Conservation (phyloP, 2,113 vertebrate genomes). For the Ceuthmochares aereus region DNA sequence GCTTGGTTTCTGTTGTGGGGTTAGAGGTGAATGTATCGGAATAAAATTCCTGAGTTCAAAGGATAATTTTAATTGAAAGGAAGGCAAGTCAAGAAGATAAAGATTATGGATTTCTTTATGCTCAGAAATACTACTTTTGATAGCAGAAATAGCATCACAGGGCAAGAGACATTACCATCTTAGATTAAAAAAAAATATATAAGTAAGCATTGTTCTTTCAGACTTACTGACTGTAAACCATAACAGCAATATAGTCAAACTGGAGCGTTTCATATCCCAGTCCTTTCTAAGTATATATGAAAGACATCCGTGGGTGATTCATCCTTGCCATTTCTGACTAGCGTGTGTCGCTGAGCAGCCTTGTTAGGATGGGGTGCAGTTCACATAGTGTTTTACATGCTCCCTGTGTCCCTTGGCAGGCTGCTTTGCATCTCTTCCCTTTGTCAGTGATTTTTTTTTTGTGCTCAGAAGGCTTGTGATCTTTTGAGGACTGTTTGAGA, state of each 20-base stretch:
- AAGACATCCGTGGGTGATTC: not conserved
- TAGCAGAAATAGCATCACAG: not conserved
- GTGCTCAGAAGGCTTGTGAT: not conserved
- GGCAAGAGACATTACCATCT: not conserved
- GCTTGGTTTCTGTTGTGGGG: not conserved
- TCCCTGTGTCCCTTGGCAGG: fast-evolving
- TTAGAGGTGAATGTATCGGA: not conserved
- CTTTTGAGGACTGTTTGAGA: not conserved
- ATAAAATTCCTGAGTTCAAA: not conserved
- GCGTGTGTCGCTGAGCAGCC: not conserved
- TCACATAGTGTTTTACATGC: not conserved
- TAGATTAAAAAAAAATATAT: not conserved
- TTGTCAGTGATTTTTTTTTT: not conserved
- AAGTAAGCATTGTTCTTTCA: not conserved
- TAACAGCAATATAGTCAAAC: not conserved
- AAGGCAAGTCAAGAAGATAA: not conserved
- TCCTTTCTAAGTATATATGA: not conserved
- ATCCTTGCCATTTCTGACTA: not conserved
- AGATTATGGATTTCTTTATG: not conserved
- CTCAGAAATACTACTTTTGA: not conserved
- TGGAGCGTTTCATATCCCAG: not conserved
- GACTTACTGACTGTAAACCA: not conserved
- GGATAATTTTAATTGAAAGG: not conserved
- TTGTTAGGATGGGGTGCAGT: not conserved
- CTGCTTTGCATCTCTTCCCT: not conserved